Base-by-base conservation (phyloP, 2,113 vertebrate genomes). In the Delphinapterus leucas region DNA sequence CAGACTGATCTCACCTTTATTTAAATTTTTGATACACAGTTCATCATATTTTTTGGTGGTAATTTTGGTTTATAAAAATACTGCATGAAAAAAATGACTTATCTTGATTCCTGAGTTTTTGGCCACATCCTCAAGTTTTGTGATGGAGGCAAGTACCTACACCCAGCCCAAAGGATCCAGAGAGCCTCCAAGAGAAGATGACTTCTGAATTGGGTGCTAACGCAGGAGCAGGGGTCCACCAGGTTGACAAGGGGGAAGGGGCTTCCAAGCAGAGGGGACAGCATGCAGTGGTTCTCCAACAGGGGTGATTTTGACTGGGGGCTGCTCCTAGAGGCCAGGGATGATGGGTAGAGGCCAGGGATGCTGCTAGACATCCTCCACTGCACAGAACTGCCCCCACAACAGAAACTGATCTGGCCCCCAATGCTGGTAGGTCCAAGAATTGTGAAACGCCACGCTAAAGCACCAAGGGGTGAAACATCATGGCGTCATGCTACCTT, bases 361-460 rank as follows among this genome's bases (percentile, higher is more conserved):
- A 26, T 8, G 11, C 38, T 8, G 38, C 31, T 7, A 7, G 73
- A 10, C 8, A 18, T 2, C 53, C 20, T 8, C 31, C 41, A 23
- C 31, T 0, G 38, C 20, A 28, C 25, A 47, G 49, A 44, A 15
- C 6, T 49, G 55, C 14, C 36, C 44, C 73, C 4, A 8, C 25
- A 10, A 21, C 6, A 28, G 38, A 73, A 53, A 73, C 61, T 4
- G 1, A 47, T 15, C 63, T 17, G 12, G 6, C 20, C 76, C 55
- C 1, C 28, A 26, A 60, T 6, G 44, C 33, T 4, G 4, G 17
- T 3, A 1, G 2, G 31, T 33, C 53, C 0, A 0, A 60, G 6
- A 18, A 53, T 2, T 38, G 38, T 67, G 61, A 70, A 84, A 3
- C 23, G 13, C 33, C 0, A 5, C 0, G 5, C 41, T 33, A 60